These are phyloP conservation scores for Botrylloides violaceus DNA, from an alignment of 23 tunicate species.

Conservation along the genomic window DNA sequence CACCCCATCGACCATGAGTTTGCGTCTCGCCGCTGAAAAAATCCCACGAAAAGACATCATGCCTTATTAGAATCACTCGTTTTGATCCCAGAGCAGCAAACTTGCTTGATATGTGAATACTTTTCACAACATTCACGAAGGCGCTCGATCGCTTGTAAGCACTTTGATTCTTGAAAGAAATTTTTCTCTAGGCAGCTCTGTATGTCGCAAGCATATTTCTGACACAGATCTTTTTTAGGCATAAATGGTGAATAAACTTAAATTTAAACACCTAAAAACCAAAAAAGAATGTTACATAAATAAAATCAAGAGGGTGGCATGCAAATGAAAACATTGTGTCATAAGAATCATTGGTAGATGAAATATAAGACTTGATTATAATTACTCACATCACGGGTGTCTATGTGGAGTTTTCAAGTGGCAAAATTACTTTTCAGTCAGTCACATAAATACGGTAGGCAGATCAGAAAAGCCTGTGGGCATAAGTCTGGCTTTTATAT, in stretches of 20 bases:
- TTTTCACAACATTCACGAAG: slow-evolving; percentile 13
- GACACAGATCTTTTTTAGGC: slow-evolving; percentile 18
- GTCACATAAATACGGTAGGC: too few species aligned
- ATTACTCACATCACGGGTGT: too few species aligned
- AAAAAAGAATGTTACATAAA: too few species aligned
- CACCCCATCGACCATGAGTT: background rate
- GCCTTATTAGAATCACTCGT: background rate
- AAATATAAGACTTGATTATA: too few species aligned
- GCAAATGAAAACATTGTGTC: too few species aligned
- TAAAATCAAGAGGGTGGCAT: too few species aligned
- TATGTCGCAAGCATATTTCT: slow-evolving; percentile 15
- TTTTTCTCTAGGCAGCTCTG: slow-evolving; percentile 9
- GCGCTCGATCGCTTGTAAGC: slow-evolving; percentile 10
- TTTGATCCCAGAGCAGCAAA: slow-evolving; percentile 13
- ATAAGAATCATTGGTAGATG: too few species aligned
- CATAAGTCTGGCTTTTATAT: too few species aligned
- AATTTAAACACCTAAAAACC: background rate
- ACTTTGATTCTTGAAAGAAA: slow-evolving; percentile 16
- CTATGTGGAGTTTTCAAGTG: too few species aligned
- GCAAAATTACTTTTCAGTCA: too few species aligned
- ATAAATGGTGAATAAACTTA: background rate
- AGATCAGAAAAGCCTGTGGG: too few species aligned
- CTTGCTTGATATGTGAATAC: slow-evolving; percentile 6
- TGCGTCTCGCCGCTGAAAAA: too few species aligned
- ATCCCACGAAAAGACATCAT: background rate